Evolutionary conservation across 2,888 invertebrate genomes (phyloP), one percentile per base, ranked within the genome.

Genomic region (Apamea epomidion): DNA sequence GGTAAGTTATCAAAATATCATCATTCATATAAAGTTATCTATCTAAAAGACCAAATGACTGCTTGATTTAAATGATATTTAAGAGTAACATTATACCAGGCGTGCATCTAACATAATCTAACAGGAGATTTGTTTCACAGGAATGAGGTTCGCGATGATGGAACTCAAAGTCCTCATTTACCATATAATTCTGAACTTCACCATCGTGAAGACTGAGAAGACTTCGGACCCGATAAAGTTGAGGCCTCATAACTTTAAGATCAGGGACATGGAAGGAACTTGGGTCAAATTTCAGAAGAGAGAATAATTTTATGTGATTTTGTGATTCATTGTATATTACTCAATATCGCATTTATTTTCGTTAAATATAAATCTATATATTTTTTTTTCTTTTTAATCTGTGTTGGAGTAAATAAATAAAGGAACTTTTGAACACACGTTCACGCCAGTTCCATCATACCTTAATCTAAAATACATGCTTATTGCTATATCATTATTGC

Each of bases 121-220:
- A 58, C 58, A 10, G 25, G 58, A 58, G 58, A 1, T 76, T 67
- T 29, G 10, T 62, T 80, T 76, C 32, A 62, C 91, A 95, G 95
- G 93, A 6, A 91, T 91, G 68, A 93, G 97, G 76, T 97, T 97
- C 80, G 97, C 97, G 0, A 86, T 95, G 3, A 88, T 96, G 85
- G 95, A 96, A 85, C 62, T 94, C 4, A 97, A 97, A 88, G 91
- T 95, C 0, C 84, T 96, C 0, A 78, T 97, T 3, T 95, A 92
- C 86, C 78, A 93, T 25, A 68, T 97, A 37, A 75, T 97, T 0
- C 73, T 92, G 6, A 94, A 95, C 85, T 96, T 95, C 89, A 92
- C 93, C 84, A 90, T 97, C 3, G 60, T 92, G 2, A 94, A 94
- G 25, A 93, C 94, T 37, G 88, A 91, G 1, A 96, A 95, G 80